These are phyloP conservation scores for Perithous albicinctus DNA, from an alignment of 2,888 invertebrate species.

Conservation along the genomic window DNA sequence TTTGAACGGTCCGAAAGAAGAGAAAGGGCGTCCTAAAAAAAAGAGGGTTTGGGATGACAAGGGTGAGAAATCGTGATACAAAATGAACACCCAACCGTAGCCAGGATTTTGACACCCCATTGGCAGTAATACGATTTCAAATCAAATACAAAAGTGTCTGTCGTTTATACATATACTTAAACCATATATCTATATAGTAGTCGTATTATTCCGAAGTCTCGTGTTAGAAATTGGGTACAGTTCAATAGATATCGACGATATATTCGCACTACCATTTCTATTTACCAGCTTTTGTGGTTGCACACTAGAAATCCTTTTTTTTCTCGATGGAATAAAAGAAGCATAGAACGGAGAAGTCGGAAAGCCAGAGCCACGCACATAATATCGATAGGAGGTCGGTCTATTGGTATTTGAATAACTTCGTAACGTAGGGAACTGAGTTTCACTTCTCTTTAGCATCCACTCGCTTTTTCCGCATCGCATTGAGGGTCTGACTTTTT, in stretches of 20 bases:
- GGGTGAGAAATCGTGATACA: slow-evolving; percentile 6
- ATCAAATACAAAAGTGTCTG: neutral
- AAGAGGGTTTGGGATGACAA: neutral
- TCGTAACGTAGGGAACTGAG: slow-evolving; percentile 56
- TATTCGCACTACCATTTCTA: slow-evolving; percentile 4
- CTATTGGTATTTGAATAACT: slow-evolving; percentile 68
- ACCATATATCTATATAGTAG: neutral
- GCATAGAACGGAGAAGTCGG: slow-evolving; percentile 3
- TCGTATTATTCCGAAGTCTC: neutral
- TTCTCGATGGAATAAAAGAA: slow-evolving; percentile 43
- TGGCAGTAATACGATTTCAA: neutral
- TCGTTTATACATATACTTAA: neutral
- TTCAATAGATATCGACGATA: neutral
- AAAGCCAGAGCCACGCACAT: slow-evolving; percentile 31
- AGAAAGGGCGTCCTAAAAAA: neutral
- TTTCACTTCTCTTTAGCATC: slow-evolving; percentile 37
- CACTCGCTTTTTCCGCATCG: slow-evolving; percentile 32
- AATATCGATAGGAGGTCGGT: slow-evolving; percentile 50
- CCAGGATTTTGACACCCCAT: neutral
- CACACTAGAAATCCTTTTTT: slow-evolving; percentile 6
- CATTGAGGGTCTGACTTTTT: slow-evolving; percentile 7
- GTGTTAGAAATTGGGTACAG: neutral
- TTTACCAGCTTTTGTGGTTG: neutral
- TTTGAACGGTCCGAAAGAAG: slow-evolving; percentile 5
- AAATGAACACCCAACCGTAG: neutral